A percentile compares a stretch with the other conserved stretches of the same genome.
phyloP scores from a whole-genome alignment of 2,113 vertebrate species.

The Xiphophorus couchianus region DNA sequence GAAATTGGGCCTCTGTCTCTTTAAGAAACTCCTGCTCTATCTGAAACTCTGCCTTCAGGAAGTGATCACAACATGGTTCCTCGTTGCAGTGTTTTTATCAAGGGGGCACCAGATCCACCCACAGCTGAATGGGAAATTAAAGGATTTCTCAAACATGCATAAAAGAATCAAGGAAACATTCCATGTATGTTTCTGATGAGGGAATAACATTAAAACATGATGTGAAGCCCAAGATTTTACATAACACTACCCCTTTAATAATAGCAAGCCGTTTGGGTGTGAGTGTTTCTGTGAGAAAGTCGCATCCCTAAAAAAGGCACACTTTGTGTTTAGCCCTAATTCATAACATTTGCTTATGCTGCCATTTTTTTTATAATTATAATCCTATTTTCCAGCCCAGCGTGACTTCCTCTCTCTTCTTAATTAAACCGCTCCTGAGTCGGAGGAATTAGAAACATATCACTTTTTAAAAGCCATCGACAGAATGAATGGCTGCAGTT shows the following conservation, averaged over 20 bases:
- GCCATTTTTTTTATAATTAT: constrained; percentile 32
- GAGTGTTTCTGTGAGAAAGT: constrained; percentile 56
- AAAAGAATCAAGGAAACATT: too few species aligned
- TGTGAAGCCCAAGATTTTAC: too few species aligned
- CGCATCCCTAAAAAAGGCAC: constrained; percentile 37
- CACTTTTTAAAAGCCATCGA: constrained; percentile 40
- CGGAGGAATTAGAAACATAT: constrained; percentile 44
- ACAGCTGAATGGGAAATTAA: too few species aligned
- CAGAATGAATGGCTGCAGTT: constrained; percentile 50
- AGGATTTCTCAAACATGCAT: too few species aligned
- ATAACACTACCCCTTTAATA: constrained; percentile 16
- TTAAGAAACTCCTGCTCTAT: too few species aligned
- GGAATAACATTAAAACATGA: too few species aligned
- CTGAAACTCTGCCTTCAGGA: too few species aligned
- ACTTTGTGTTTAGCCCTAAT: constrained; percentile 42
- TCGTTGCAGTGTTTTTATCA: too few species aligned
- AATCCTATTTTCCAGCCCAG: constrained; percentile 75
- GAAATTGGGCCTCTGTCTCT: too few species aligned
- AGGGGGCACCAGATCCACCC: too few species aligned
- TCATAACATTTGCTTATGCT: constrained; percentile 59
- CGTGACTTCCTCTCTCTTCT: constrained; percentile 64
- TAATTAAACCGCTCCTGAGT: constrained; percentile 72
- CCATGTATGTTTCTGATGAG: too few species aligned
- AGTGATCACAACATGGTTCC: too few species aligned
- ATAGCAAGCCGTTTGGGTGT: constrained; percentile 28